Evolutionary conservation across 2,888 invertebrate species (phyloP).

Genomic region (Ecdyonurus torrentis): DNA sequence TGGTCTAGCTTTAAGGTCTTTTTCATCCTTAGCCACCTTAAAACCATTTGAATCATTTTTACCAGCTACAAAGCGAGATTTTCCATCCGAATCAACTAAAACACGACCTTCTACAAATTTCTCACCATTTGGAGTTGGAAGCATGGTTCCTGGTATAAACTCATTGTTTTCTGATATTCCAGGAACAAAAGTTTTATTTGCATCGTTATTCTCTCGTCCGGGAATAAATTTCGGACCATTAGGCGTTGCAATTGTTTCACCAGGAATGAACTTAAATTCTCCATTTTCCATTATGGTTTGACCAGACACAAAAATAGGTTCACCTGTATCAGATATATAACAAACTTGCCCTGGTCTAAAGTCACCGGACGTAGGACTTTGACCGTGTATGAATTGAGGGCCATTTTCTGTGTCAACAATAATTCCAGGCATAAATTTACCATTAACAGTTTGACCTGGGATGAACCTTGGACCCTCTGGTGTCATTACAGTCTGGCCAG

Average conservation of each 20-base stretch:
- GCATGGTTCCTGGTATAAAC: not conserved
- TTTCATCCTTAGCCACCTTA: not conserved
- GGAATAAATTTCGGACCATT: constrained; percentile 46
- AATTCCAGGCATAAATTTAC: constrained; percentile 52
- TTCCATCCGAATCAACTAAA: too few species aligned
- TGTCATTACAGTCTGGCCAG: constrained; percentile 56
- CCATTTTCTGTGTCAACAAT: constrained; percentile 37
- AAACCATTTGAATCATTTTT: not conserved
- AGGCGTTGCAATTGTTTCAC: constrained; percentile 41
- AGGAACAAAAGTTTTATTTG: constrained; percentile 31
- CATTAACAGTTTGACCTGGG: constrained; percentile 50
- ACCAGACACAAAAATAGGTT: not conserved
- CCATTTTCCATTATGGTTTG: not conserved
- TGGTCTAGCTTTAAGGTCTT: not conserved
- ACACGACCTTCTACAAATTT: too few species aligned
- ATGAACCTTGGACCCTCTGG: constrained; percentile 46
- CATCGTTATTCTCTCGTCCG: constrained; percentile 37
- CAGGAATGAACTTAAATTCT: constrained; percentile 35
- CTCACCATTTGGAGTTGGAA: not conserved
- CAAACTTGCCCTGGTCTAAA: not conserved
- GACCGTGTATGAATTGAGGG: constrained; percentile 13
- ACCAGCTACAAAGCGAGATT: too few species aligned
- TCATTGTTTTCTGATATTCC: constrained; percentile 31
- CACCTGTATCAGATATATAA: not conserved
- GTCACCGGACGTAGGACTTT: not conserved